Percentiles rank a stretch among this genome's conserved stretches.
phyloP scores from a whole-genome alignment of 1,140 invertebrate species.

The Dinoponera quadriceps region DNA sequence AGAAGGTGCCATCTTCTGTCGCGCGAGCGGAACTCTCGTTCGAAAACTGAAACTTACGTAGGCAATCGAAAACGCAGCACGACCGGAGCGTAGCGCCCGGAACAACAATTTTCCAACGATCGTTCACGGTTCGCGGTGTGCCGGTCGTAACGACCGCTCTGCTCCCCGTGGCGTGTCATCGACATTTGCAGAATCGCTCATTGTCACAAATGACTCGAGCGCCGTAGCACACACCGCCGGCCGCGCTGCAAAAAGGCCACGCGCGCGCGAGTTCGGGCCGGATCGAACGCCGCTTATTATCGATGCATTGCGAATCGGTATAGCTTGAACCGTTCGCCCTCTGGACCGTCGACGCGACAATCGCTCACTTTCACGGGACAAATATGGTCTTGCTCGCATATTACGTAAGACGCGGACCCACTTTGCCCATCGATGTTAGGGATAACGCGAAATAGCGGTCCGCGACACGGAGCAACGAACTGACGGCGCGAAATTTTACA shows the following conservation, averaged over 20 bases:
- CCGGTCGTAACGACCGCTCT: slow-evolving; percentile 57
- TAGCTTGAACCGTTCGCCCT: neutral
- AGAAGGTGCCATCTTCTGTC: neutral
- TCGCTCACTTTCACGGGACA: slow-evolving; percentile 40
- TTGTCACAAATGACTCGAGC: slow-evolving; percentile 64
- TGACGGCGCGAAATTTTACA: neutral
- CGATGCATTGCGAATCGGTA: slow-evolving; percentile 49
- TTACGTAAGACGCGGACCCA: slow-evolving; percentile 18
- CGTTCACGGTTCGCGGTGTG: slow-evolving; percentile 59
- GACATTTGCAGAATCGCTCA: slow-evolving; percentile 69
- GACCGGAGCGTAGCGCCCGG: slow-evolving; percentile 45
- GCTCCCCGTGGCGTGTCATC: slow-evolving; percentile 66
- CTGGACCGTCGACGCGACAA: slow-evolving; percentile 25
- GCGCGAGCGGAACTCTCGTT: slow-evolving; percentile 4
- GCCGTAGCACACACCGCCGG: slow-evolving; percentile 4
- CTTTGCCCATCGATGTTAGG: neutral
- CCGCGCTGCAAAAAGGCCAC: slow-evolving; percentile 46
- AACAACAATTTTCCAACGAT: slow-evolving; percentile 52
- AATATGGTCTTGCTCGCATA: slow-evolving; percentile 18
- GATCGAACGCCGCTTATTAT: slow-evolving; percentile 53
- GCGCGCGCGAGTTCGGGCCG: neutral
- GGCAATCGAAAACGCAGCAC: slow-evolving; percentile 40
- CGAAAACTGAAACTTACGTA: slow-evolving; percentile 26
- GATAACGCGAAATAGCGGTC: slow-evolving; percentile 1
- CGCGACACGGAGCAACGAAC: too few species aligned